Evolutionary conservation across 2,113 vertebrate species (phyloP), one percentile per base, ranked within the genome.

Genomic region (Phalacrocorax brasilianus): DNA sequence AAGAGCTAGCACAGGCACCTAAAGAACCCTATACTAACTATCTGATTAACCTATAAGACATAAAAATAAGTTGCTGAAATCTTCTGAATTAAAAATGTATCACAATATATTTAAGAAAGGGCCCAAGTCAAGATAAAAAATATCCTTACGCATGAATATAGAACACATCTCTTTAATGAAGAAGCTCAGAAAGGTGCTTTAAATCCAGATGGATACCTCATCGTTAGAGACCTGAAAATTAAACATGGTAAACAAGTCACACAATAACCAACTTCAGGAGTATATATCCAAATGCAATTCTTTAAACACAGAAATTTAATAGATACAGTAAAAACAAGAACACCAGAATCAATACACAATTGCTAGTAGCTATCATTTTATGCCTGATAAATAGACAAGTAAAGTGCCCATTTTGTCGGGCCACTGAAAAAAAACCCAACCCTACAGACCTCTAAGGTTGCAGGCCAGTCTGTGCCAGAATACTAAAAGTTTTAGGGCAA

Each of bases 101-200:
- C 24, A 47, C n/a, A 50, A 70, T 7, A 59, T 47, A 90, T 14
- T 67, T 33, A 62, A 68, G 42, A 55, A 84, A 62, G 13, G 12
- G 8, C 12, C 27, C 8, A 35, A 89, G 33, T 52, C 14, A 85
- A 88, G 49, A 76, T 32, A 26, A 68, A 89, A 88, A 47, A 22
- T 8, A 89, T 45, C 20, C 96, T 97, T 95, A 97, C 96, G 94
- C 72, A 84, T 93, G 67, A 97, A 96, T 97, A 88, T n/a, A 94
- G 75, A 92, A 92, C 92, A 93, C 82, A 97, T 93, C 91, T 91
- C 81, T 85, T 70, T 61, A 80, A 72, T 4, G 88, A 96, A 81
- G 68, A 84, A 95, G 62, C 26, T 95, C 76, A 93, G 62, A 88
- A 74, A 93, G 49, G 16, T 79, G 65, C 42, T 95, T 96, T 87